Base-by-base conservation (phyloP, 2,113 vertebrate genomes). In the Shinisaurus crocodilurus region DNA sequence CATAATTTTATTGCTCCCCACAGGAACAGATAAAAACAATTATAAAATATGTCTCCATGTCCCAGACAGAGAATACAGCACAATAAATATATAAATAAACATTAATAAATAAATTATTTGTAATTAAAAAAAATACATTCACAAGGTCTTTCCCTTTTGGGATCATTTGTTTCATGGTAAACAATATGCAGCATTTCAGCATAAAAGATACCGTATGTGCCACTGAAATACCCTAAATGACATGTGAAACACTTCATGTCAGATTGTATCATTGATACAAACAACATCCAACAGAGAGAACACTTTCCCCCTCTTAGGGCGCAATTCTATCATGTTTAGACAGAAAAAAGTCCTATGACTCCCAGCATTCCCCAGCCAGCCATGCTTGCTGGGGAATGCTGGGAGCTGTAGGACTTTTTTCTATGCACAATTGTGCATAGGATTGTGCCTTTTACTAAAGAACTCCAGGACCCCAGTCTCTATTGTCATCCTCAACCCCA, bases 61-160 rank as follows among this genome's bases (percentile, higher is more conserved):
- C 13, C 12, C 32, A 16, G 48, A 34, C 40, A 60, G 76, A 72
- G 67, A 43, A 50, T 60, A n/a, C n/a, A n/a, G 20, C 48, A 50
- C 16, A 82, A 87, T 86, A 90, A 90, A 90, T 27, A 63, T 10
- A 70, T 72, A 48, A 82, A 81, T 86, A 90, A 87, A 87, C 65
- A 84, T 75, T 83, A 83, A 77, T 43, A 63, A 72, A 75, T n/a
- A n/a, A n/a, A n/a, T n/a, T n/a, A n/a, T n/a, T n/a, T n/a, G 65
- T 34, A 18, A 37, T 37, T 37, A 50, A 50, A 18, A 70, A 80
- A 50, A 89, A 76, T 34, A 27, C n/a, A 25, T 32, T 76, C 6
- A 10, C 9, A 65, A 57, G 43, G 13, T 86, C 29, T 18, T 34
- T 63, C 2, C 3, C 29, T 25, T 50, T 50, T n/a, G 43, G 45